These are phyloP conservation scores for Bactericera cockerelli DNA, from an alignment of 1,140 invertebrate species.

Conservation along the genomic window DNA sequence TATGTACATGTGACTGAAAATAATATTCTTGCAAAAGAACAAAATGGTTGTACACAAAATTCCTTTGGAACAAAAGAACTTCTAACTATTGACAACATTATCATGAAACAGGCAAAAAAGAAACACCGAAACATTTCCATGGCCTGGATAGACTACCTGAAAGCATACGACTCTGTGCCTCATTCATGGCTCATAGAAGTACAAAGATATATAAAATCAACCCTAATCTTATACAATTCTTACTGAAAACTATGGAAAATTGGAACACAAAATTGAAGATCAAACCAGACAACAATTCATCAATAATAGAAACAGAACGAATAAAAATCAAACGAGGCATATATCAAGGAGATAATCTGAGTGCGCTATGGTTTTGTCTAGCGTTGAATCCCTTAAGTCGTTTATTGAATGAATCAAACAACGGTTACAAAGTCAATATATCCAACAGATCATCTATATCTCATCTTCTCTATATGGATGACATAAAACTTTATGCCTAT, in stretches of 20 bases:
- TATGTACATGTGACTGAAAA: conserved; percentile 15
- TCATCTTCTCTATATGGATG: background rate
- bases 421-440: background rate
- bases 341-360: background rate
- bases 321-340: too few species aligned
- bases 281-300: too few species aligned
- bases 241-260: background rate
- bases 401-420: background rate
- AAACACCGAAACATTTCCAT: background rate
- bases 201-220: background rate
- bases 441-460: too few species aligned
- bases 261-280: background rate
- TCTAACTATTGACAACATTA: conserved; percentile 18
- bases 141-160: conserved; percentile 19
- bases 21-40: conserved; percentile 18
- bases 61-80: conserved; percentile 21
- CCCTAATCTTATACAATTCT: background rate
- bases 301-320: too few species aligned
- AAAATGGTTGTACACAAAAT: conserved; percentile 21
- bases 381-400: background rate
- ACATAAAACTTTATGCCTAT: background rate
- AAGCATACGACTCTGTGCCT: conserved; percentile 14
- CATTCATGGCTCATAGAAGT: background rate
- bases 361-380: background rate
- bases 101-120: conserved; percentile 10